Percentiles rank a stretch among this genome's conserved stretches.
Evolutionary conservation across 1,140 invertebrate species (phyloP).

Genomic region (Chymomyza costata): DNA sequence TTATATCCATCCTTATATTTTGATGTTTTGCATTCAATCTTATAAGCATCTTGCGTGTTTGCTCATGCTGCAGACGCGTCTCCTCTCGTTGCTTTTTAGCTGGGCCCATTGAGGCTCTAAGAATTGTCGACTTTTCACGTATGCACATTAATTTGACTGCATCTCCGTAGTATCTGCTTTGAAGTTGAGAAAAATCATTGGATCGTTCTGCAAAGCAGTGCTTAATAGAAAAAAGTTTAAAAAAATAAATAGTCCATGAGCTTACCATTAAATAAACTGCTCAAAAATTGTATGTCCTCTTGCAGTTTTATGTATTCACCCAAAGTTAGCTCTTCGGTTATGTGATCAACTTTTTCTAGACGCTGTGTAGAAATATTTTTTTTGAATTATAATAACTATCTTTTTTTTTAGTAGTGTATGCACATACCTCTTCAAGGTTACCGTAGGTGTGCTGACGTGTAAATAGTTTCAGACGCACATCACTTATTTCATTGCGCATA

Average conservation of each 20-base stretch:
- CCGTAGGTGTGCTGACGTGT: slow-evolving; percentile 25
- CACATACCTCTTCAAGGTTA: slow-evolving; percentile 22
- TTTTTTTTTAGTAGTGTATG: too few relatives aligned
- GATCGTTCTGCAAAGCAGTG: slow-evolving; percentile 5
- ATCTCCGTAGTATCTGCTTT: slow-evolving; percentile 14
- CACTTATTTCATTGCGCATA: slow-evolving; percentile 28
- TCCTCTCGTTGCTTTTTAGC: neutral
- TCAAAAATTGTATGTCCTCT: slow-evolving; percentile 6
- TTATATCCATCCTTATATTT: neutral
- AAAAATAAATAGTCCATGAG: neutral
- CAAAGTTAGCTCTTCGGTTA: slow-evolving; percentile 26
- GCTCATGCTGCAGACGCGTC: neutral
- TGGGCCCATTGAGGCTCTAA: neutral
- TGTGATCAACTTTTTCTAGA: slow-evolving; percentile 22
- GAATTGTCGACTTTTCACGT: slow-evolving; percentile 21
- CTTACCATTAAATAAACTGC: slow-evolving; percentile 21
- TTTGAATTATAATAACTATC: too few relatives aligned
- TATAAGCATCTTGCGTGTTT: slow-evolving; percentile 1
- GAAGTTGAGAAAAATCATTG: slow-evolving; percentile 11
- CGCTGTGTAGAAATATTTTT: slow-evolving; percentile 13
- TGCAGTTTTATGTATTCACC: slow-evolving; percentile 20
- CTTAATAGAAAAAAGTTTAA: neutral
- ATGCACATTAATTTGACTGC: slow-evolving; percentile 24
- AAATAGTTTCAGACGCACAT: slow-evolving; percentile 15
- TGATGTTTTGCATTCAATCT: slow-evolving; percentile 11